Evolutionary conservation across 2,113 vertebrate species (phyloP).

Genomic region (Eptesicus fuscus): DNA sequence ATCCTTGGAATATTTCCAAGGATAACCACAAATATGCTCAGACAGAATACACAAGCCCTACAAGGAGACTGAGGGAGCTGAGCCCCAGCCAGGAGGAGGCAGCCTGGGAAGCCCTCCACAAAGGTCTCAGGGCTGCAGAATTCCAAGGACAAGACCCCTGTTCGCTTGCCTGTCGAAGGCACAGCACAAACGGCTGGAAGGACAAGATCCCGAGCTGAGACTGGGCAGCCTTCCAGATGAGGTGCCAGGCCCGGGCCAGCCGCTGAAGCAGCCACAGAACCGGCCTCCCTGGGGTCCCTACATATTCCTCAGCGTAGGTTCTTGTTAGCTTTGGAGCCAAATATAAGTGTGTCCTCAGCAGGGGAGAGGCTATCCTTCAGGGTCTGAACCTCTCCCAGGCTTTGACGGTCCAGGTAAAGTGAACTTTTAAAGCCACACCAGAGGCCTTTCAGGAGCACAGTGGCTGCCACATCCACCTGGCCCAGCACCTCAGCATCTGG

Average conservation of each 20-base stretch:
- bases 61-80: background rate
- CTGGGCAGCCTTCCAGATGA: background rate
- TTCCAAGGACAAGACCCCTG: background rate
- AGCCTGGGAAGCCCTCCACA: background rate
- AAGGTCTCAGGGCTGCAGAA: background rate
- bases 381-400: background rate
- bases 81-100: background rate
- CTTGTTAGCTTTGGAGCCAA: background rate
- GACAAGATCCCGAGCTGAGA: background rate
- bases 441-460: background rate
- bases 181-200: background rate
- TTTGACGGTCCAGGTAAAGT: background rate
- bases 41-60: background rate
- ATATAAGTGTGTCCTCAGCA: background rate
- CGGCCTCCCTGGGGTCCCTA: background rate
- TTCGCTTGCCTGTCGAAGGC: background rate
- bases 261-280: background rate
- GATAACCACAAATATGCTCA: background rate
- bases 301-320: rapidly evolving
- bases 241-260: background rate
- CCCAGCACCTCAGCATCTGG: background rate
- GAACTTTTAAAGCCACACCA: background rate
- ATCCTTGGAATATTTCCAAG: background rate
- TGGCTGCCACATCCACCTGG: background rate
- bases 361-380: background rate